Evolutionary conservation across 2,888 invertebrate species (phyloP).

Genomic region (Hoplodrina blanda): DNA sequence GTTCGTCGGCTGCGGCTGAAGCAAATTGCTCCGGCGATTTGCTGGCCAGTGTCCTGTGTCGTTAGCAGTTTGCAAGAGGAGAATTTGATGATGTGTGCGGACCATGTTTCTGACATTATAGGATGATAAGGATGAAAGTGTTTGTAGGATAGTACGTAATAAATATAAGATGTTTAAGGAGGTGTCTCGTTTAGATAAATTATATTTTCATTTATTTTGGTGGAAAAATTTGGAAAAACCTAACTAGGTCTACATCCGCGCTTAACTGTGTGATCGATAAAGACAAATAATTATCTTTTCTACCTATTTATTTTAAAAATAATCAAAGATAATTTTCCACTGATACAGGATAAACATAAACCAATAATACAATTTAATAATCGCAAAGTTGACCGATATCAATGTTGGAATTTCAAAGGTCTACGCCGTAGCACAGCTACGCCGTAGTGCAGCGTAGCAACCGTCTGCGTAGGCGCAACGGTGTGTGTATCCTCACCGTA

Average conservation of each 20-base stretch:
- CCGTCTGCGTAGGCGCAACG: neutral
- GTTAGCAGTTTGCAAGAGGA: conserved; percentile 40
- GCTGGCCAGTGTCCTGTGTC: conserved; percentile 48
- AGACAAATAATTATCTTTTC: too few species aligned
- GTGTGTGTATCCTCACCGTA: too few species aligned
- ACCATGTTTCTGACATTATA: conserved; percentile 36
- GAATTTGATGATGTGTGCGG: conserved; percentile 44
- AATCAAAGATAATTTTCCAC: too few species aligned
- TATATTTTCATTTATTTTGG: too few species aligned
- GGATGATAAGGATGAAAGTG: conserved; percentile 20
- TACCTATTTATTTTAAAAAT: too few species aligned
- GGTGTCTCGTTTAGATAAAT: too few species aligned
- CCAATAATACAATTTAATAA: too few species aligned
- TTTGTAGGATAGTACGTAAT: conserved; percentile 12
- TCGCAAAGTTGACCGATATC: neutral
- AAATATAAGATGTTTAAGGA: neutral
- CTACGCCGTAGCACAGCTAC: conserved; percentile 32
- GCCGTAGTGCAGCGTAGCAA: conserved; percentile 16
- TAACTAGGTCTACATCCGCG: too few species aligned
- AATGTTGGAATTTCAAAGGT: neutral
- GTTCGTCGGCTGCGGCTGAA: conserved; percentile 65
- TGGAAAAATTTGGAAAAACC: too few species aligned
- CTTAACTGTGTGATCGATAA: too few species aligned
- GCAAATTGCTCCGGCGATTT: conserved; percentile 68
- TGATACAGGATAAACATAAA: too few species aligned